Percentiles rank a stretch among this genome's conserved stretches.
Evolutionary conservation across 2,888 invertebrate genomes (phyloP).

Genomic region (Drosophila bunnanda): DNA sequence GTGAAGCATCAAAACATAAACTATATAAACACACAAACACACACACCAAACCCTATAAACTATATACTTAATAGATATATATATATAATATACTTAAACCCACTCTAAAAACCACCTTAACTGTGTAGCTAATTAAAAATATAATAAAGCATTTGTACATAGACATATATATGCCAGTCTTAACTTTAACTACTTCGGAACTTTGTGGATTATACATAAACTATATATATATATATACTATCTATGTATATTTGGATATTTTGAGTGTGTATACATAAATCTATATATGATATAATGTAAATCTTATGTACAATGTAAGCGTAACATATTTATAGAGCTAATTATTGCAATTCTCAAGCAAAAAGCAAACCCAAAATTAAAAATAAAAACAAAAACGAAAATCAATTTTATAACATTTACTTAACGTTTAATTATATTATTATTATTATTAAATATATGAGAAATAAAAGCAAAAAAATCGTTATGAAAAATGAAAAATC

Average conservation of each 20-base stretch:
- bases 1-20: slow-evolving; percentile 67
- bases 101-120: slow-evolving; percentile 46
- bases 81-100: slow-evolving; percentile 22
- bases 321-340: slow-evolving; percentile 71
- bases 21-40: slow-evolving; percentile 30
- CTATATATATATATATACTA: slow-evolving; percentile 2
- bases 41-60: slow-evolving; percentile 29
- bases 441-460: slow-evolving; percentile 64
- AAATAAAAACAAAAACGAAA: slow-evolving; percentile 28
- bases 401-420: slow-evolving; percentile 76
- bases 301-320: slow-evolving; percentile 40
- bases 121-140: slow-evolving; percentile 37
- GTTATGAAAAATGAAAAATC: slow-evolving; percentile 72
- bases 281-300: slow-evolving; percentile 20
- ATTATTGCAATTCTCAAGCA: slow-evolving; percentile 75
- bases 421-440: slow-evolving; percentile 72
- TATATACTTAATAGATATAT: slow-evolving; percentile 53
- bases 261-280: slow-evolving; percentile 43
- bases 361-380: slow-evolving; percentile 7
- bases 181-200: slow-evolving; percentile 39
- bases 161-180: slow-evolving; percentile 29
- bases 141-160: slow-evolving; percentile 44
- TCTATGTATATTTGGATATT: slow-evolving; percentile 51
- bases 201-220: slow-evolving; percentile 33
- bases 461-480: slow-evolving; percentile 52